These are phyloP conservation scores for Paramormyrops hopkinsi DNA, from an alignment of 2,797 vertebrate species.

Conservation along the genomic window DNA sequence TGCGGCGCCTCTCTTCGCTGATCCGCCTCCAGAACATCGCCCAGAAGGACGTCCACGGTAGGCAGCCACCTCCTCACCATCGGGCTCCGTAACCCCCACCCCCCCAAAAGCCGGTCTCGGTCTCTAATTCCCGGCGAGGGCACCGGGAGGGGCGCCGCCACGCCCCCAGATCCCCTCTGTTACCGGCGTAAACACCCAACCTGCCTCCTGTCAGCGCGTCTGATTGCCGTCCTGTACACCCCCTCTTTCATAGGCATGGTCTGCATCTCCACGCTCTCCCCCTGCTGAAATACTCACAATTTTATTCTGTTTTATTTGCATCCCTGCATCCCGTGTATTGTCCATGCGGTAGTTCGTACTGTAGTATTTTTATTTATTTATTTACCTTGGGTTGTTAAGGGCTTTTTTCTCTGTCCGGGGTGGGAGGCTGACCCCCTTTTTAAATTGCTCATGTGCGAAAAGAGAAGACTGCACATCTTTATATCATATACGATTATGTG, in stretches of 20 bases:
- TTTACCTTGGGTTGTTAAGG: not conserved
- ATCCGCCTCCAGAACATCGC: conserved; percentile 87
- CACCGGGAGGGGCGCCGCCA: not conserved
- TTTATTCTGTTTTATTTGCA: not conserved
- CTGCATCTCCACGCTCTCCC: not conserved
- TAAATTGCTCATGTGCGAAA: not conserved
- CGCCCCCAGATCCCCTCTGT: not conserved
- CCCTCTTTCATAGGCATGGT: not conserved
- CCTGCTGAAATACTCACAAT: not conserved
- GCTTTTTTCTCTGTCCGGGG: not conserved
- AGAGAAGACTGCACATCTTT: not conserved
- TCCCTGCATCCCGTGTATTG: not conserved
- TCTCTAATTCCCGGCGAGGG: not conserved
- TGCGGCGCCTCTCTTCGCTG: conserved; percentile 82
- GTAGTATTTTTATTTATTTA: not conserved
- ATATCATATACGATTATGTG: not conserved
- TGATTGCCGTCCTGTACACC: not conserved
- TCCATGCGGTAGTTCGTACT: not conserved
- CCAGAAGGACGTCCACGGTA: conserved; percentile 87
- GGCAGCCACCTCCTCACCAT: conserved; percentile 33
- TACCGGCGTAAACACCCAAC: not conserved
- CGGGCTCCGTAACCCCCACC: not conserved
- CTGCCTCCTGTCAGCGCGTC: not conserved
- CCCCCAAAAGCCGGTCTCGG: not conserved
- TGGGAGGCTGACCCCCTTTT: not conserved